Conservation (phyloP, 2,113 vertebrate genomes). For the Phainopepla nitens region DNA sequence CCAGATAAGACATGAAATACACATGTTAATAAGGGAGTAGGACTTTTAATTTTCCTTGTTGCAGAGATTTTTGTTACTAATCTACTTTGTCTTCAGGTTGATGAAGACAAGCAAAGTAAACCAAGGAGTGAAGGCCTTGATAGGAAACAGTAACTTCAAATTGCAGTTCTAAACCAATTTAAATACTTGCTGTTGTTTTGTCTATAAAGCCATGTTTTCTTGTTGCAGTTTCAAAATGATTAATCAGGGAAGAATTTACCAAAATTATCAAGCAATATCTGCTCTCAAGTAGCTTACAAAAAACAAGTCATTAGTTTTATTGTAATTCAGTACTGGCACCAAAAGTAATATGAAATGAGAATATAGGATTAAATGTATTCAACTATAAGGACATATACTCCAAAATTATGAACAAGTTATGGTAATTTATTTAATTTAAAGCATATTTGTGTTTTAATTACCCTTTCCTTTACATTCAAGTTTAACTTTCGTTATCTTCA, state of each 20-base stretch:
- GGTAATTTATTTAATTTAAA: background rate
- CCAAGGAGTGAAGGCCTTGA: background rate
- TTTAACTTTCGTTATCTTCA: background rate
- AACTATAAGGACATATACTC: background rate
- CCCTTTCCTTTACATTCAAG: background rate
- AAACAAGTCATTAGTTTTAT: background rate
- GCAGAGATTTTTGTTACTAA: background rate
- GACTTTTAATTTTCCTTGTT: background rate
- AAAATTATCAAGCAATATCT: background rate
- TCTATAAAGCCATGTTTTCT: background rate
- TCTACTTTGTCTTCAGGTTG: background rate
- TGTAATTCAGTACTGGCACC: background rate
- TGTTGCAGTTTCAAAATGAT: background rate
- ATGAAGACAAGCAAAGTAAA: background rate
- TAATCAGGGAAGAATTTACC: background rate
- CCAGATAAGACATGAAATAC: background rate
- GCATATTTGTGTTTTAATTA: background rate
- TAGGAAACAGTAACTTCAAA: background rate
- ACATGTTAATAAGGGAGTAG: background rate
- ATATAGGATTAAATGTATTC: background rate
- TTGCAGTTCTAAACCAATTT: background rate
- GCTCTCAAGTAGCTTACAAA: background rate
- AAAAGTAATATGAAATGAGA: background rate
- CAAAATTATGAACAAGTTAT: background rate
- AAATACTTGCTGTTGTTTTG: background rate